Conservation (phyloP, 2,888 invertebrate genomes). For the Hofmannophila pseudospretella region DNA sequence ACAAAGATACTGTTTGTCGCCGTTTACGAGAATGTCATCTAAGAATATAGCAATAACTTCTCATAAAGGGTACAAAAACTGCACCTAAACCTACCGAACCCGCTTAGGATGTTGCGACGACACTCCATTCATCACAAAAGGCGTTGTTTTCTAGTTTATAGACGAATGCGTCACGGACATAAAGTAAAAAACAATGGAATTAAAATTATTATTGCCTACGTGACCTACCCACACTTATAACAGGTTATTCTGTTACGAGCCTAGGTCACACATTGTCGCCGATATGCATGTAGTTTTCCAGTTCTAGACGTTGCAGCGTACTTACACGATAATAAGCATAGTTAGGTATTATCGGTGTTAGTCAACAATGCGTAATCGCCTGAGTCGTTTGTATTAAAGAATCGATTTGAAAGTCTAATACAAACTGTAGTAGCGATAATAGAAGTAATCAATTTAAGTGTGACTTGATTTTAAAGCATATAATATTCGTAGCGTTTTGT, state of each 20-base stretch:
- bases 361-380: constrained; percentile 42
- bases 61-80: no score
- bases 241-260: constrained; percentile 19
- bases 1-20: no score
- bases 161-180: constrained; percentile 1
- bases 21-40: no score
- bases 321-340: constrained; percentile 32
- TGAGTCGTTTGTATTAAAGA: constrained; percentile 25
- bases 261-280: background rate
- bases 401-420: background rate
- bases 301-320: constrained; percentile 20
- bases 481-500: no score
- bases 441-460: no score
- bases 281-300: constrained; percentile 8
- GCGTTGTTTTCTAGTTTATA: no score
- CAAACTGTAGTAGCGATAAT: no score
- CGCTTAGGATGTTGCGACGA: no score
- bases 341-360: constrained; percentile 20
- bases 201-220: constrained; percentile 36
- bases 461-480: no score
- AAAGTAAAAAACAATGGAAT: constrained; percentile 3
- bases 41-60: no score
- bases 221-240: constrained; percentile 61
- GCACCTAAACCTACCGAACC: no score
- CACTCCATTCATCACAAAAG: no score